Base-by-base conservation (phyloP, 92 coral and sea anemone species). In the Palythoa grandiflora region DNA sequence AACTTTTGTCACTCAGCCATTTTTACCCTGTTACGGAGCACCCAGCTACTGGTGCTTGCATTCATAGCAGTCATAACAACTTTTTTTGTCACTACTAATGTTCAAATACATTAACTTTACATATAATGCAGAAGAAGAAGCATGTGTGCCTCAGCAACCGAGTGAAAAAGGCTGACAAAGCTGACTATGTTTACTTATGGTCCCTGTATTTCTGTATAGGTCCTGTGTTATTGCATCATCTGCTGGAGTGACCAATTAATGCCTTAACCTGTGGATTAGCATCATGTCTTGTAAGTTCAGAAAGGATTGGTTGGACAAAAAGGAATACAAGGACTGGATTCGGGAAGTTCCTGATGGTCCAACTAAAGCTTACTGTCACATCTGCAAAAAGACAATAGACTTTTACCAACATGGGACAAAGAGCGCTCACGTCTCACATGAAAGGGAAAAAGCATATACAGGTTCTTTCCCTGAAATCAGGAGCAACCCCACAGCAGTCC, bases 1-100 rank as follows among this genome's bases (percentile, higher is more conserved):
- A 61, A 61, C 68, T 61, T 61, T 61, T 61, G 68, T 61, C 28
- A 61, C 68, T 61, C 68, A 16, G 68, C 35, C 68, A 61, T 61
- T 61, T 61, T 61, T 28, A 61, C 68, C 68, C 68, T 16, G 28
- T 61, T 16, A 61, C 68, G 16, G 35, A 61, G 68, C 14, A 1
- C 61, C 61, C 61, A 1, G 61, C 61, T 55, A 55, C 61, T 55
- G 61, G 61, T 15, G 9, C 61, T 55, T 2, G 61, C 61, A 55
- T 55, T 55, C 61, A 55, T 15, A 55, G 61, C 61, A 55, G 6
- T 44, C 48, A 44, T 44, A 44, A 44, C 48, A 44, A 3, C 4
- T 44, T 44, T 44, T 44, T 44, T 44, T 44, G 61, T 3, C 61
- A 1, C 61, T 55, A 55, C 61, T 55, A 2, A 55, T 55, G 61